phyloP scores from a whole-genome alignment of 2,113 vertebrate genomes.

The Psammodynastes pulverulentus region DNA sequence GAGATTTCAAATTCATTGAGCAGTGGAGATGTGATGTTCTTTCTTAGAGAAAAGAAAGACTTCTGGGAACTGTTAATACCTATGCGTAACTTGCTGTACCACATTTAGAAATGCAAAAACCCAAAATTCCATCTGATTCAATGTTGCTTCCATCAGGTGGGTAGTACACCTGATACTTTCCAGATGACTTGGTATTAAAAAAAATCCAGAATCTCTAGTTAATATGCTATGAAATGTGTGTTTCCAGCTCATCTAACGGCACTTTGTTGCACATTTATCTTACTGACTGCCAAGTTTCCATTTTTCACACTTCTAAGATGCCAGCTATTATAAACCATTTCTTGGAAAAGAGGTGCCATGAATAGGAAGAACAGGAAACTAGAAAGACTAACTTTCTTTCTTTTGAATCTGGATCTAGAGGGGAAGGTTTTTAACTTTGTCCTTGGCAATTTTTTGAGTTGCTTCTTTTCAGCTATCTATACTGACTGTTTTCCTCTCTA shows the following conservation, averaged over 20 bases:
- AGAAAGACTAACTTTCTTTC: not conserved
- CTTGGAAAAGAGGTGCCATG: not conserved
- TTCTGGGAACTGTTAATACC: not conserved
- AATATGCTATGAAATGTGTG: not conserved
- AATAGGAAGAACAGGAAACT: not conserved
- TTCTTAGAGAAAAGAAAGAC: not conserved
- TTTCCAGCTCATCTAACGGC: not conserved
- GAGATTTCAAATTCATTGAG: not conserved
- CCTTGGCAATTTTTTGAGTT: not conserved
- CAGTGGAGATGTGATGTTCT: not conserved
- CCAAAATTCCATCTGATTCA: not conserved
- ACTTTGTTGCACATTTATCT: not conserved
- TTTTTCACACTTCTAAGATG: not conserved
- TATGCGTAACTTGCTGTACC: not conserved
- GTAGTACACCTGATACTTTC: not conserved
- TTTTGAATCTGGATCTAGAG: not conserved
- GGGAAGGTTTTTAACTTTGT: not conserved
- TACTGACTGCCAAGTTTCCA: not conserved
- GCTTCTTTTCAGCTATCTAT: not conserved
- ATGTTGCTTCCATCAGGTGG: not conserved
- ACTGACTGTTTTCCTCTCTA: slow-evolving; percentile 13
- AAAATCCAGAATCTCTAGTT: not conserved
- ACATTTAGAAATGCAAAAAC: not conserved
- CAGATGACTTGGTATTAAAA: not conserved
- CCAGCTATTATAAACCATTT: not conserved